Base-by-base conservation (phyloP, 2,797 vertebrate species). In the Chlorospingus flavigularis region DNA sequence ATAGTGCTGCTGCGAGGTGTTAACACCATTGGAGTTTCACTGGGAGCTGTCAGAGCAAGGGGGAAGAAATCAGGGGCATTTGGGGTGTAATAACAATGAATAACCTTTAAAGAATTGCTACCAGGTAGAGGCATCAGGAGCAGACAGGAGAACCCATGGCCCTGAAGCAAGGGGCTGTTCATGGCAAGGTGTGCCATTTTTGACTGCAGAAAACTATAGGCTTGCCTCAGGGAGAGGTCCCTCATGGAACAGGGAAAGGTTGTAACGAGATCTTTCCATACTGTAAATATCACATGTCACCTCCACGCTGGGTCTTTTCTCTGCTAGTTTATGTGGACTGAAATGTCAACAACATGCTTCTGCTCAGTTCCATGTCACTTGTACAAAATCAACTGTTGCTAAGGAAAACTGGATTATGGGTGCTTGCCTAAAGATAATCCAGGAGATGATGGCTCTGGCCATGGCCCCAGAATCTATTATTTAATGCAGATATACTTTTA, bases 261-360 rank as follows among this genome's bases (percentile, higher is more conserved):
- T 96, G 95, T 94, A 95, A 95, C 90, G 50, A 90, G 77, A 95
- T 96, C 90, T 88, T 95, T 93, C 90, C 73, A 39, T 84, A 50
- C 77, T 55, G 92, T 90, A 96, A 96, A 96, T 97, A 96, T 94
- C 95, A 96, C 70, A 86, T 93, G 96, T 96, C 96, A 95, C 76
- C 86, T 94, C 80, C 71, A 42, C 63, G 53, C 48, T 73, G 92
- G 86, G 66, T 88, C 77, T 93, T 66, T 95, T 76, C 60, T 76
- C 67, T 54, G 43, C 77, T 94, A 50, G 88, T 84, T 95, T 90
- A 62, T 84, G 93, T 93, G 86, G 90, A 86, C 40, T 88, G 82
- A 97, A 96, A 96, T 97, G 95, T 94, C 95, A 95, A 60, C 92
- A 93, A 55, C 83, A 86, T 57, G 31, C 75, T 95, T 90, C 68